A percentile compares a stretch with the other conserved stretches of the same genome.
phyloP scores from a whole-genome alignment of 2,888 invertebrate genomes.

The Anodontia alba region DNA sequence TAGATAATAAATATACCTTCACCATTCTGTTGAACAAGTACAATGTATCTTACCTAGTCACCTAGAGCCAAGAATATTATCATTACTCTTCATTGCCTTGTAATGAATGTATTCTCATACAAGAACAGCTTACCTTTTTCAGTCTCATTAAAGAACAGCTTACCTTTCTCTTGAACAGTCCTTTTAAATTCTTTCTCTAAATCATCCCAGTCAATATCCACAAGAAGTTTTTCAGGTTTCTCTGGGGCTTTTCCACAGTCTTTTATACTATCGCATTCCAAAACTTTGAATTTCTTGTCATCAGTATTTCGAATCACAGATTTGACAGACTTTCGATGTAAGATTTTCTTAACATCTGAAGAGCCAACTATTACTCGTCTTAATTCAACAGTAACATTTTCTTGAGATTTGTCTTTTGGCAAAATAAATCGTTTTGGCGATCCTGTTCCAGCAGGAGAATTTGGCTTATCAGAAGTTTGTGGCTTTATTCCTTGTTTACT shows the following conservation, averaged over 20 bases:
- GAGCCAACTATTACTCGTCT: not conserved
- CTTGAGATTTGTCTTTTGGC: conserved; percentile 14
- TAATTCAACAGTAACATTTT: conserved; percentile 7
- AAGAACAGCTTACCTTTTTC: no score
- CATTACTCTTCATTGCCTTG: no score
- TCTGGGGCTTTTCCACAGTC: conserved; percentile 22
- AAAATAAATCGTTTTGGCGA: not conserved
- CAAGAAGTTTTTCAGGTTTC: conserved; percentile 39
- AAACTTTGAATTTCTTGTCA: conserved; percentile 10
- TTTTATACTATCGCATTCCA: conserved; percentile 8
- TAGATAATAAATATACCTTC: no score
- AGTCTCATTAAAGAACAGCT: no score
- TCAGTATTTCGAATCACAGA: conserved; percentile 26
- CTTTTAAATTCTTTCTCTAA: conserved; percentile 31
- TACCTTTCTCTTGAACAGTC: conserved; percentile 19
- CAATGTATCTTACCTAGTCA: no score
- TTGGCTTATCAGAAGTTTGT: not conserved
- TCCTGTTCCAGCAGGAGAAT: conserved; percentile 5
- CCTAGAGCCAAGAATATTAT: no score
- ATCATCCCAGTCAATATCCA: conserved; percentile 38
- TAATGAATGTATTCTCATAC: no score
- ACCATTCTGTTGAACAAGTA: no score
- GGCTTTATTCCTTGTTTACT: not conserved
- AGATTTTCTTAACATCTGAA: not conserved
- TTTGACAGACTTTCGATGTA: conserved; percentile 2